phyloP scores from a whole-genome alignment of 2,797 vertebrate genomes.

The Scolopax rusticola region DNA sequence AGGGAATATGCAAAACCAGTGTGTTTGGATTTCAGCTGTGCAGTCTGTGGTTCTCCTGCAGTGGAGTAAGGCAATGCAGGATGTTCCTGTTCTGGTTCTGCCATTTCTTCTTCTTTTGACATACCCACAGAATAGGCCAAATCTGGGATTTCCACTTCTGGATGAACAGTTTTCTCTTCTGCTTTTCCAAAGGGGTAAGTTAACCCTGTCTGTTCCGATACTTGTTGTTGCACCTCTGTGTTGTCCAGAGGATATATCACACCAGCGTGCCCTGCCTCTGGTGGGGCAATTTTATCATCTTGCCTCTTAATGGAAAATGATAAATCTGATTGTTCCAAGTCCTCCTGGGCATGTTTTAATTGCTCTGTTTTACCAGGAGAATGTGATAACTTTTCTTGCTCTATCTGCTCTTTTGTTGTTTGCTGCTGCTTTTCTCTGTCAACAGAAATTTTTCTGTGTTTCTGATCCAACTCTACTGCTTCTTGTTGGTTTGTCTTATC shows the following conservation, averaged over 20 bases:
- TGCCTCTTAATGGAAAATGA: not conserved
- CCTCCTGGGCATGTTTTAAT: not conserved
- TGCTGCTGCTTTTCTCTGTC: not conserved
- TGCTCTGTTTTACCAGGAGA: not conserved
- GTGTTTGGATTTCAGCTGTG: not conserved
- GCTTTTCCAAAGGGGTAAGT: not conserved
- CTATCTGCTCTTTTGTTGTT: not conserved
- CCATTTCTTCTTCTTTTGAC: not conserved
- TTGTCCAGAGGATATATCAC: not conserved
- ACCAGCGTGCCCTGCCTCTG: not conserved
- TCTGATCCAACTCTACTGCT: not conserved
- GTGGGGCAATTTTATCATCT: not conserved
- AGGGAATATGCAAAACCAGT: not conserved
- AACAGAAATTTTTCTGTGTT: constrained; percentile 15
- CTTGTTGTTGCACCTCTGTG: not conserved
- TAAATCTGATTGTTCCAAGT: not conserved
- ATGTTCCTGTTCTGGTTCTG: not conserved
- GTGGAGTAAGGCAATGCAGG: not conserved
- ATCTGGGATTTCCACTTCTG: not conserved
- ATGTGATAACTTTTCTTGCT: not conserved
- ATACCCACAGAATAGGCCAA: not conserved
- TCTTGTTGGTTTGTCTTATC: constrained; percentile 9
- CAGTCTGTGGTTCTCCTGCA: not conserved
- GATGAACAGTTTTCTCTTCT: not conserved
- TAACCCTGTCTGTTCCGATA: not conserved